Evolutionary conservation across 1,140 invertebrate species (phyloP).

Genomic region (Atta texana): DNA sequence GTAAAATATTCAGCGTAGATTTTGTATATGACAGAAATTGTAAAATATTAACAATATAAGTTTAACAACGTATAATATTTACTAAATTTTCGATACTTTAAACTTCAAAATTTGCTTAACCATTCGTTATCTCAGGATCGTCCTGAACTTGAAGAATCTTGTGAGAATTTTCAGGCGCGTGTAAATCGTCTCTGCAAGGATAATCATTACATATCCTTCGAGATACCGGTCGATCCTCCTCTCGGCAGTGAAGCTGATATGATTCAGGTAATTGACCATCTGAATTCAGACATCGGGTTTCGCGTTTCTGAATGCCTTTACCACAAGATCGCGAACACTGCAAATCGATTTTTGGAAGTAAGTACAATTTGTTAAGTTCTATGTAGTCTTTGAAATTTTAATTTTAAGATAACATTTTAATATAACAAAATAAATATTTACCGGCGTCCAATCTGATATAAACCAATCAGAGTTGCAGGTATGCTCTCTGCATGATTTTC

Average conservation of each 20-base stretch:
- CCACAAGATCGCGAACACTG: constrained; percentile 88
- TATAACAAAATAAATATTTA: constrained; percentile 69
- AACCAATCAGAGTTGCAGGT: constrained; percentile 88
- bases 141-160: constrained; percentile 75
- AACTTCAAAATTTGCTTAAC: constrained; percentile 53
- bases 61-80: background rate
- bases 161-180: constrained; percentile 67
- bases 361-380: constrained; percentile 22
- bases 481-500: constrained; percentile 84
- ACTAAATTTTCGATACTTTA: background rate
- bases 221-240: constrained; percentile 86
- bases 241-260: constrained; percentile 86
- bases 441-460: constrained; percentile 88
- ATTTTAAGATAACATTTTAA: background rate
- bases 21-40: background rate
- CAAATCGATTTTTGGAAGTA: constrained; percentile 27
- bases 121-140: constrained; percentile 77
- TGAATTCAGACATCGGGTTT: constrained; percentile 88
- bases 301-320: constrained; percentile 88
- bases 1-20: too few species aligned
- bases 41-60: background rate
- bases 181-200: constrained; percentile 84
- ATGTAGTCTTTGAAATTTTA: background rate
- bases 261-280: constrained; percentile 82
- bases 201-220: constrained; percentile 88